Evolutionary conservation across 2,797 vertebrate genomes (phyloP).

Genomic region (Manis crassicaudata): DNA sequence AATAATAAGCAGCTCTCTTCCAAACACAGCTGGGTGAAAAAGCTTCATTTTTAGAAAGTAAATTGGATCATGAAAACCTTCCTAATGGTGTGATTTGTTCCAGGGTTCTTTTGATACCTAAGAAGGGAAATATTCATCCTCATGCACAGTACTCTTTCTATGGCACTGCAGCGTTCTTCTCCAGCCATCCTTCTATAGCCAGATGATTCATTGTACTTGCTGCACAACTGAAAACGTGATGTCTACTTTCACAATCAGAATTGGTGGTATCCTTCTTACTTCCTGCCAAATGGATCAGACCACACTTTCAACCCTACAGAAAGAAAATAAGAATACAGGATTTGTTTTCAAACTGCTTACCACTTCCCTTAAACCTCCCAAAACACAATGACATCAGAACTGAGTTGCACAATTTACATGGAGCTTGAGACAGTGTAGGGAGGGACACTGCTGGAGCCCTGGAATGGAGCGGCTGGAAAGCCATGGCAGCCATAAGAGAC

Average conservation of each 20-base stretch:
- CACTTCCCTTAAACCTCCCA: neutral
- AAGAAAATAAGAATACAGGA: constrained; percentile 68
- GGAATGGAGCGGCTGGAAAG: neutral
- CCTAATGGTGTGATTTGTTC: constrained; percentile 36
- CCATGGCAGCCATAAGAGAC: neutral
- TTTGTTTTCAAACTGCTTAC: neutral
- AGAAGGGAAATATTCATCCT: constrained; percentile 31
- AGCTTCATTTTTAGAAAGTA: constrained; percentile 39
- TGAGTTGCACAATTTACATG: neutral
- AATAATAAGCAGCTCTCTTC: constrained; percentile 13
- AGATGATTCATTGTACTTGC: neutral
- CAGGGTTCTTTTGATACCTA: constrained; percentile 19
- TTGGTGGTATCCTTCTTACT: constrained; percentile 73
- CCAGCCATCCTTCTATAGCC: neutral
- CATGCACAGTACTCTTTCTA: neutral
- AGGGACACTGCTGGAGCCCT: neutral
- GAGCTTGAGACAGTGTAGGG: neutral
- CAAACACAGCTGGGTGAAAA: neutral
- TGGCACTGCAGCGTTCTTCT: neutral
- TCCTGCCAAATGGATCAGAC: constrained; percentile 89
- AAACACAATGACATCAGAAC: neutral
- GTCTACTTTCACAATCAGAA: constrained; percentile 43
- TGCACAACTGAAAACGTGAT: constrained; percentile 14
- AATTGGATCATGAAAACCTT: neutral
- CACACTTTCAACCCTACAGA: constrained; percentile 88